phyloP scores from a whole-genome alignment of 1,140 invertebrate species.

The Parasteatoda tepidariorum region DNA sequence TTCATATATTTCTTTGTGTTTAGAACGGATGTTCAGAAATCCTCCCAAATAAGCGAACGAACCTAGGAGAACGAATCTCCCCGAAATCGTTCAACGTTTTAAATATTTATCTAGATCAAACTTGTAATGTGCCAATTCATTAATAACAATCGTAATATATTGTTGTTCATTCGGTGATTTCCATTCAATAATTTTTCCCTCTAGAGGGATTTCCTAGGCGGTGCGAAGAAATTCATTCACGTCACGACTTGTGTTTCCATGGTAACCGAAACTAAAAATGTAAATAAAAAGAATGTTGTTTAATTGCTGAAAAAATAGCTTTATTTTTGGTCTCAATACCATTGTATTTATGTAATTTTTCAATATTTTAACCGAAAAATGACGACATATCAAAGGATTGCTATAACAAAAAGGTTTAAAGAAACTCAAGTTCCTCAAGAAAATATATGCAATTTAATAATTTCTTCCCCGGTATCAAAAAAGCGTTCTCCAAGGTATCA shows the following conservation, averaged over 20 bases:
- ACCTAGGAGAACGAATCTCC: no score
- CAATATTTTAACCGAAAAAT: conserved; percentile 12
- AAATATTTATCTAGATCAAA: no score
- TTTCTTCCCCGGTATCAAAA: neutral
- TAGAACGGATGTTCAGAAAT: no score
- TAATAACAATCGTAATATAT: no score
- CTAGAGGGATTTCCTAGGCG: neutral
- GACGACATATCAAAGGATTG: conserved; percentile 24
- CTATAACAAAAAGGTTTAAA: conserved; percentile 31
- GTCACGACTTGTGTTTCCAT: neutral
- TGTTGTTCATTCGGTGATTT: no score
- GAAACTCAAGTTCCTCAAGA: conserved; percentile 36
- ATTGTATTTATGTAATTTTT: neutral
- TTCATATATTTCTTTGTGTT: no score
- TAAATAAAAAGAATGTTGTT: no score
- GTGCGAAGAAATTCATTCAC: neutral
- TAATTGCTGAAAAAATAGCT: neutral
- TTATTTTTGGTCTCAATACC: neutral
- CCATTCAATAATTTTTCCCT: neutral
- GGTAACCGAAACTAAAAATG: no score
- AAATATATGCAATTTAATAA: conserved; percentile 43
- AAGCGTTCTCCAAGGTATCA: conserved; percentile 15
- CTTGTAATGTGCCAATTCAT: no score
- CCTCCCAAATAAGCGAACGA: no score
- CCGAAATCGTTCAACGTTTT: no score